Base-by-base conservation (phyloP, 2,888 invertebrate genomes). In the Apodemia duryi region DNA sequence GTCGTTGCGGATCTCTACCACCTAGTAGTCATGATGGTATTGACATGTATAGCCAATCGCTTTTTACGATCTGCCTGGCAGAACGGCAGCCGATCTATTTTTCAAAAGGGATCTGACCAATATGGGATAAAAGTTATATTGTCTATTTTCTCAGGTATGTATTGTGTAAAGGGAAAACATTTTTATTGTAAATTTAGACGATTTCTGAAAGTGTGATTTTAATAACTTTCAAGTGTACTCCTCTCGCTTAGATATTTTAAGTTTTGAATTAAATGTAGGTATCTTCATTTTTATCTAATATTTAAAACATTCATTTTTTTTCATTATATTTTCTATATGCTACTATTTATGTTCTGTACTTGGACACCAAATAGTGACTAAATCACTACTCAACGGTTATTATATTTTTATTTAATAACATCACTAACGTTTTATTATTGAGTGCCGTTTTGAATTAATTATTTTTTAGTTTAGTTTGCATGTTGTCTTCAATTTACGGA, bases 401-500 rank as follows among this genome's bases (percentile, higher is more conserved):
- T 57, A 29, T 2, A 29, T 10, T 46, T 29, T 32, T 29, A 57
- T 57, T 32, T 11, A 28, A 5, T 32, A 57, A 57, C 46, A 46
- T 11, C 46, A 43, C 11, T 43, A 11, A 38, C 38, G 1, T 7
- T 29, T 54, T 2, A 10, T 10, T 54, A 29, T 54, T 28, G 54
- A 54, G 54, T 54, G 29, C 54, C 29, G 54, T 54, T 54, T 54
- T 10, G 10, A 54, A 6, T 57, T 57, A 32, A 32, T 11, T 54
- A 54, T 57, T 57, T 32, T 29, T 57, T 57, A 57, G 57, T 57
- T 57, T 57, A 29, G 57, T 57, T 57, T 57, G 57, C 57, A 57
- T 57, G 57, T 32, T 57, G 57, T 57, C 11, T 57, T 57, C 57
- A 57, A 57, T 57, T 57, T 57, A 57, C 28, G 29, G 13, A 57